Conservation (phyloP, 2,113 vertebrate genomes). For the Phalacrocorax aristotelis region DNA sequence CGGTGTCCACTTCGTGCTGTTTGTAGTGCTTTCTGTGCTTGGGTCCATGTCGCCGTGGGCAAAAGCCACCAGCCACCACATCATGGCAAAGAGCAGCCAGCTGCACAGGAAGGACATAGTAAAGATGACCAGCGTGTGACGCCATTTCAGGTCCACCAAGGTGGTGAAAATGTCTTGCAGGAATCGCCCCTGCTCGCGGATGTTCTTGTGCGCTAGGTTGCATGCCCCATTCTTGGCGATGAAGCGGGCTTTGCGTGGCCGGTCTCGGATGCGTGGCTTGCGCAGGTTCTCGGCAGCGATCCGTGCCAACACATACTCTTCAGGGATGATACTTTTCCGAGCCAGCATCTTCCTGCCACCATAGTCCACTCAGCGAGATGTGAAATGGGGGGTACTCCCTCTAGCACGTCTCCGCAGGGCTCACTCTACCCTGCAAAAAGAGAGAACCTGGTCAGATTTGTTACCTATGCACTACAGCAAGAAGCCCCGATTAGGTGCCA, state of each 20-base stretch:
- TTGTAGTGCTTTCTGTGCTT: slow-evolving; percentile 51
- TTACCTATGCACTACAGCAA: background rate
- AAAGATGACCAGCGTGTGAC: slow-evolving; percentile 97
- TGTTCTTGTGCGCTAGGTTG: slow-evolving; percentile 98
- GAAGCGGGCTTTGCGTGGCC: slow-evolving; percentile 92
- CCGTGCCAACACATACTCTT: slow-evolving; percentile 92
- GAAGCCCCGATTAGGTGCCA: background rate
- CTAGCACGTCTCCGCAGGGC: background rate
- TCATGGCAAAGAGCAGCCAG: slow-evolving; percentile 97
- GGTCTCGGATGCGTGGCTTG: slow-evolving; percentile 91
- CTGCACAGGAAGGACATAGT: slow-evolving; percentile 98
- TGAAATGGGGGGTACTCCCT: background rate
- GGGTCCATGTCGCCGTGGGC: slow-evolving; percentile 91
- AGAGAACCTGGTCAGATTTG: background rate
- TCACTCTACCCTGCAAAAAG: background rate
- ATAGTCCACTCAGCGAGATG: slow-evolving; percentile 47
- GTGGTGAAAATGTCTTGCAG: slow-evolving; percentile 99
- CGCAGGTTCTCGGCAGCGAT: slow-evolving; percentile 89
- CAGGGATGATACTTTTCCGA: slow-evolving; percentile 96
- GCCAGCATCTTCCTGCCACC: slow-evolving; percentile 85
- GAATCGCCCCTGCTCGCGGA: slow-evolving; percentile 96
- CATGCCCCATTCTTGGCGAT: slow-evolving; percentile 97
- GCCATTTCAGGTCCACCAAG: slow-evolving; percentile 97
- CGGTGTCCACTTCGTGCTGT: slow-evolving; percentile 66
- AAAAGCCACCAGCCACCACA: slow-evolving; percentile 98